Evolutionary conservation across 2,113 vertebrate species (phyloP).

Genomic region (Epinephelus fuscoguttatus): DNA sequence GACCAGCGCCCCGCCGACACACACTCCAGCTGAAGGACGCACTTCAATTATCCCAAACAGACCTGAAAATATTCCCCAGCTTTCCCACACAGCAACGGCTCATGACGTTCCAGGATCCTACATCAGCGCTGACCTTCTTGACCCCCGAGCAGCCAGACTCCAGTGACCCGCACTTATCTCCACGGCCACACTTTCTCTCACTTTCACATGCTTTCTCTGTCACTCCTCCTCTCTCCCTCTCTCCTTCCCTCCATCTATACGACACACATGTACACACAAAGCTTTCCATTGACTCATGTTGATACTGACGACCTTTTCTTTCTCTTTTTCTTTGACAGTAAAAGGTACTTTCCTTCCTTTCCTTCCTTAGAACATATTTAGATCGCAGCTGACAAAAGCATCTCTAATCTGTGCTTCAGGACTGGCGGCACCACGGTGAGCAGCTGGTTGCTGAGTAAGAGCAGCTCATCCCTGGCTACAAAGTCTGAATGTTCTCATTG

Average conservation of each 20-base stretch:
- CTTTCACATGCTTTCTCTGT: conserved; percentile 68
- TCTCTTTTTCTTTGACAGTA: too few species aligned
- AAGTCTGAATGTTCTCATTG: conserved; percentile 82
- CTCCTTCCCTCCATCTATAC: background rate
- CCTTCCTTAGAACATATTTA: conserved; percentile 29
- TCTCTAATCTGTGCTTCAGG: conserved; percentile 4
- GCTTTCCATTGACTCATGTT: conserved; percentile 17
- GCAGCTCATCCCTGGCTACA: conserved; percentile 55
- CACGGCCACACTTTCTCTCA: conserved; percentile 51
- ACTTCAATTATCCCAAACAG: conserved; percentile 87
- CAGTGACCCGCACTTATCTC: conserved; percentile 67
- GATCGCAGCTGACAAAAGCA: conserved; percentile 17
- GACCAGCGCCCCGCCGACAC: conserved; percentile 63
- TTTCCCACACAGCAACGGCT: conserved; percentile 78
- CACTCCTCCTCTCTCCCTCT: conserved; percentile 33
- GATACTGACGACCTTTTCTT: background rate
- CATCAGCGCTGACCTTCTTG: conserved; percentile 72
- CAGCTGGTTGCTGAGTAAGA: conserved; percentile 39
- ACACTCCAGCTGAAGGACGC: conserved; percentile 79
- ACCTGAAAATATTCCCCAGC: conserved; percentile 83
- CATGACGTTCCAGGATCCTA: conserved; percentile 58
- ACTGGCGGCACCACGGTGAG: conserved; percentile 28
- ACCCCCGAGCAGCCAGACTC: conserved; percentile 64
- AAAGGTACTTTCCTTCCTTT: conserved; percentile 2
- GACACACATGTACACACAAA: conserved; percentile 10